Conservation (phyloP, 2,113 vertebrate genomes). For the Sprattus sprattus region DNA sequence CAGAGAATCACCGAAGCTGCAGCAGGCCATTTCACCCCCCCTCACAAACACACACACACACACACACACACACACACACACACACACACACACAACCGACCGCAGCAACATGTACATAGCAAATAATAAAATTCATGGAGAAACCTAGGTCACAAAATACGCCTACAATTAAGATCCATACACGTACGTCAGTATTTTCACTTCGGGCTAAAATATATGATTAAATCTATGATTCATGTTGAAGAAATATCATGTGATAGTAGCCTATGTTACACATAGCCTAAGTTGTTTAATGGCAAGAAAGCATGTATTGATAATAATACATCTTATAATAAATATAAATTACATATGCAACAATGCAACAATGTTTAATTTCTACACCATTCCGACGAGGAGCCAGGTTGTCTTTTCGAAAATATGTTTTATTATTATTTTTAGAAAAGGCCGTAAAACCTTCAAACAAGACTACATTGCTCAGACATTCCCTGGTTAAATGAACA, state of each 20-base stretch:
- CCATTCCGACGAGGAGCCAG: background rate
- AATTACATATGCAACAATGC: background rate
- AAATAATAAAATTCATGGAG: background rate
- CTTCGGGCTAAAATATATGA: background rate
- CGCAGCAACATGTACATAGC: background rate
- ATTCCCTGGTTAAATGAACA: background rate
- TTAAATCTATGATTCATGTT: background rate
- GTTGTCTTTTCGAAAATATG: background rate
- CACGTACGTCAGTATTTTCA: background rate
- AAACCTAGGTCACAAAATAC: background rate
- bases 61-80: background rate
- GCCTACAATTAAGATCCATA: background rate
- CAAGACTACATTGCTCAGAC: background rate
- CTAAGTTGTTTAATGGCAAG: background rate
- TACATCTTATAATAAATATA: background rate
- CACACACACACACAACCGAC: background rate
- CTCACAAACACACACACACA: conserved; percentile 1
- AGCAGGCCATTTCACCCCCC: background rate
- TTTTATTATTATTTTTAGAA: background rate
- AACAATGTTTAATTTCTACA: background rate
- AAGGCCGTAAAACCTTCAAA: background rate
- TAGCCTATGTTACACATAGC: background rate
- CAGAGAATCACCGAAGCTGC: background rate
- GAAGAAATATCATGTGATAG: no score
- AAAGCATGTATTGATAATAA: background rate